Conservation (phyloP, 2,113 vertebrate species). For the Haliaeetus leucogaster region DNA sequence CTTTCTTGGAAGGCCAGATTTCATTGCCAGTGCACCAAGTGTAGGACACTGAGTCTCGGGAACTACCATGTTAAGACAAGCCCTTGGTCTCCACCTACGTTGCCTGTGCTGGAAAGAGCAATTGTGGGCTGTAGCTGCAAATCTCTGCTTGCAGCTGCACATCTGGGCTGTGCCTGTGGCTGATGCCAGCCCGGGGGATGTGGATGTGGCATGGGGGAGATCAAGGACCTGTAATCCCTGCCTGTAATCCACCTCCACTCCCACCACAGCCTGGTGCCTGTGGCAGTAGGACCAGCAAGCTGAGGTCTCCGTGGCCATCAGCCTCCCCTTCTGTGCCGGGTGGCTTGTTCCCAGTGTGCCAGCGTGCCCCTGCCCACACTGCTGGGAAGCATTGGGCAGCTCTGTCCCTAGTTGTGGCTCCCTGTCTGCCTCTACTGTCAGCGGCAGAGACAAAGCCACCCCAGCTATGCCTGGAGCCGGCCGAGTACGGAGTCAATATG, state of each 20-base stretch:
- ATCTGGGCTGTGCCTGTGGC: not conserved
- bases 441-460: not conserved
- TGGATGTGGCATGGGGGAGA: not conserved
- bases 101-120: not conserved
- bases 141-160: not conserved
- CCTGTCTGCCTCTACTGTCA: not conserved
- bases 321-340: not conserved
- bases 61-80: not conserved
- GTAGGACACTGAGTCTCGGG: not conserved
- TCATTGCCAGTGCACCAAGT: not conserved
- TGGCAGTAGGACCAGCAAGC: not conserved
- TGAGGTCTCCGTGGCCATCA: not conserved
- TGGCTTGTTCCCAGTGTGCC: not conserved
- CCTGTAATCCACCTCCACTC: not conserved
- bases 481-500: not conserved
- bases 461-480: not conserved
- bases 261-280: not conserved
- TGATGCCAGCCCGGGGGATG: not conserved
- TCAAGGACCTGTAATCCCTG: not conserved
- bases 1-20: not conserved
- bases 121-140: not conserved
- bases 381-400: not conserved
- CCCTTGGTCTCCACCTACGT: not conserved
- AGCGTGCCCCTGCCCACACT: not conserved
- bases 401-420: not conserved